Evolutionary conservation across 2,888 invertebrate species (phyloP), one percentile per base, ranked within the genome.

Genomic region (Siphlonurus alternatus): DNA sequence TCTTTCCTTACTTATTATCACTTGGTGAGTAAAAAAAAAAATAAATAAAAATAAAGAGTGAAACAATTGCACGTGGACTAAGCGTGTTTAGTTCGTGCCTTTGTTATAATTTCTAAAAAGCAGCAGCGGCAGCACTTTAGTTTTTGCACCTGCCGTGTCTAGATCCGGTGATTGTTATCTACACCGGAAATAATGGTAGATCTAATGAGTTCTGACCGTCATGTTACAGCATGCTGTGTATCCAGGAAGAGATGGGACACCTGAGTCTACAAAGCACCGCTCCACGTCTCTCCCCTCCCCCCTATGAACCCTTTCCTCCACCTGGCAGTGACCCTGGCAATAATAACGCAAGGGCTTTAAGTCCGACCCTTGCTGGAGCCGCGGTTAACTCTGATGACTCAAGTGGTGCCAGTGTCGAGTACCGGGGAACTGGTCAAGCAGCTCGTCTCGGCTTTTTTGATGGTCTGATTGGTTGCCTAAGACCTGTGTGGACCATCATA

Each of bases 401-500:
- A 19, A 64, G 23, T 10, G 62, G 51, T 2, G 56, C 54, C 38
- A 63, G 24, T 53, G 64, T 22, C 1, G 53, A 51, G 23, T 38
- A 23, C 7, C 23, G 59, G 2, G 38, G 19, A 20, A 60, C 64
- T 25, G 64, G 54, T 2, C n/a, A n/a, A n/a, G 25, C 61, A 20
- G 65, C 38, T 15, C 54, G 53, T 15, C 51, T 64, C 7, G 82
- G 82, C 68, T 90, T 89, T 89, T 83, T 89, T 74, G 87, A 86
- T 67, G 92, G 93, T 0, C 81, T 96, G 64, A 79, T 93, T 69
- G 91, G 92, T 1, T 96, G 96, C 72, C 84, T 96, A 73, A 82
- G 90, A 66, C 92, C 93, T 0, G 87, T 96, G 10, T 81, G 91
- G 75, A 87, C 88, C n/a, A 83, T 94, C 69, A 88, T 94, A 65